Evolutionary conservation across 2,113 vertebrate genomes (phyloP).

Genomic region (Sapayoa aenigma): DNA sequence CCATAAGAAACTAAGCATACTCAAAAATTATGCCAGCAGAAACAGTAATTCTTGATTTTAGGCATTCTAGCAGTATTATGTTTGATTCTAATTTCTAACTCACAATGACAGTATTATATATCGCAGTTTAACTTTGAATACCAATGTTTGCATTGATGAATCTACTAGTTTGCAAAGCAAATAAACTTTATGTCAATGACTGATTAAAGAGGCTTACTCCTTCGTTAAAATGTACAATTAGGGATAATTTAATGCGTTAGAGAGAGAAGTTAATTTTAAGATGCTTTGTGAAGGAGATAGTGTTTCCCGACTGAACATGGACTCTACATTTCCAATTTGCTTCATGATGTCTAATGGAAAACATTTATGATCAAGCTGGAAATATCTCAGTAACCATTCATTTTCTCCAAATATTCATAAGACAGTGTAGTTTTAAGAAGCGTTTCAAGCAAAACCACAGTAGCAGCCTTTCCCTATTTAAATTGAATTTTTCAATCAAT

Average conservation of each 20-base stretch:
- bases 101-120: background rate
- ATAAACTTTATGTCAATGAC: background rate
- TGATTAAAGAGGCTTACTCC: conserved; percentile 21
- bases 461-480: conserved; percentile 61
- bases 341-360: conserved; percentile 61
- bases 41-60: background rate
- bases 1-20: background rate
- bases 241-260: background rate
- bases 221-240: conserved; percentile 19
- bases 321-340: conserved; percentile 28
- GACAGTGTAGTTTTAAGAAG: conserved; percentile 57
- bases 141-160: conserved; percentile 15
- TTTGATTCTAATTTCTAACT: background rate
- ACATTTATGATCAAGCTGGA: conserved; percentile 55
- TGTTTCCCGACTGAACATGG: background rate
- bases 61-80: background rate
- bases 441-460: conserved; percentile 66
- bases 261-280: conserved; percentile 31
- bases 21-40: background rate
- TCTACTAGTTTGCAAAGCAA: conserved; percentile 32
- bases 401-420: conserved; percentile 53
- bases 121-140: background rate
- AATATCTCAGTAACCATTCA: conserved; percentile 47
- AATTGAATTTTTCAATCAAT: conserved; percentile 68
- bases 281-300: conserved; percentile 15